Conservation (phyloP, 2,797 vertebrate genomes). For the Micropoecilia bifurca region DNA sequence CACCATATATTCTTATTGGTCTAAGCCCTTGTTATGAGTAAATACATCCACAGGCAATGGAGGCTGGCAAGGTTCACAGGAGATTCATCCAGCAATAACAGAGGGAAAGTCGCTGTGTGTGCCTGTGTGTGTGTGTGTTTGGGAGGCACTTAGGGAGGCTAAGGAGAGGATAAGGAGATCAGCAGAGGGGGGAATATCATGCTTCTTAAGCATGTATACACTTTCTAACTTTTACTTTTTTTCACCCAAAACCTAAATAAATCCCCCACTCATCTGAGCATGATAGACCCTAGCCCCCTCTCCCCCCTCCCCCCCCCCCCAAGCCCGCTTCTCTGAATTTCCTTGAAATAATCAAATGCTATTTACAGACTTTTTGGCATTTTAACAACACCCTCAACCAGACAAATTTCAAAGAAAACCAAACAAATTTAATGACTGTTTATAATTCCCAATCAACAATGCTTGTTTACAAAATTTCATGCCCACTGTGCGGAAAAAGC, state of each 20-base stretch:
- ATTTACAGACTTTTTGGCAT: constrained; percentile 35
- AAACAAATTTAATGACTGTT: constrained; percentile 47
- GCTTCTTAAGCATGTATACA: constrained; percentile 81
- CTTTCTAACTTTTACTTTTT: constrained; percentile 80
- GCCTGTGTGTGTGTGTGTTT: constrained; percentile 39
- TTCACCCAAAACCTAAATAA: constrained; percentile 70
- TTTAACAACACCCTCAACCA: constrained; percentile 11
- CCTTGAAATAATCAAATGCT: constrained; percentile 45
- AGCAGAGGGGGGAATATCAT: constrained; percentile 79
- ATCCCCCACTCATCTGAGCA: constrained; percentile 71
- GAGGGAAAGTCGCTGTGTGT: constrained; percentile 45
- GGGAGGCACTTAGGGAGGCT: constrained; percentile 71
- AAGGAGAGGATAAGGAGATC: constrained; percentile 82
- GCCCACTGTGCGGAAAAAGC: constrained; percentile 44
- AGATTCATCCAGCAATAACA: constrained; percentile 72
- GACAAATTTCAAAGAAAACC: constrained; percentile 50
- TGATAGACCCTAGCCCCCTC: constrained; percentile 52
- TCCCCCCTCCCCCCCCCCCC: no score
- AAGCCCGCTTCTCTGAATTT: no score
- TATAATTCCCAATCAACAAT: constrained; percentile 54
- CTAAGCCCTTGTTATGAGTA: constrained; percentile 86
- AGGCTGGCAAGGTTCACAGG: constrained; percentile 77
- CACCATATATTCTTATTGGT: constrained; percentile 83
- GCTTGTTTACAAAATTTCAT: constrained; percentile 57
- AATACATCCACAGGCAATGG: constrained; percentile 78